Percentiles rank a stretch among this genome's conserved stretches.
Conservation (phyloP, 64 coral and sea anemone genomes). For the Stichodactyla mertensii region DNA sequence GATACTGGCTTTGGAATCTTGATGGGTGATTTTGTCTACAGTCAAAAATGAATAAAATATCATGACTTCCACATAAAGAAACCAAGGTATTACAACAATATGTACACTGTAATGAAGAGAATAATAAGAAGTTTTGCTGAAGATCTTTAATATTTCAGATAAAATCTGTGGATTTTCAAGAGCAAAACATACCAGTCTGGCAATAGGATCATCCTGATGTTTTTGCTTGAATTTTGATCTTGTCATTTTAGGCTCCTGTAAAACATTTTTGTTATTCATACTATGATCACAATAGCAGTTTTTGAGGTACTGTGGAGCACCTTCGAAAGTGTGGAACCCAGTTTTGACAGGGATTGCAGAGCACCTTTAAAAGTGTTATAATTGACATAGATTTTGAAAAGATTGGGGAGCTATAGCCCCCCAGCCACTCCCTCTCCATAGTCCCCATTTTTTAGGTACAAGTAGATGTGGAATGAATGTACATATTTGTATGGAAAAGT, state of each 20-base stretch:
- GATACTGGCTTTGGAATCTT: constrained; percentile 1
- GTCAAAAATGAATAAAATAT: not conserved
- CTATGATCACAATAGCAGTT: too few species aligned
- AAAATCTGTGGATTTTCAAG: not conserved
- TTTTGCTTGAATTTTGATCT: constrained; percentile 75
- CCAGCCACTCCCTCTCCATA: too few species aligned
- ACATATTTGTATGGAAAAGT: too few species aligned
- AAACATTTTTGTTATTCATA: not conserved
- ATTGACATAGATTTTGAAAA: too few species aligned
- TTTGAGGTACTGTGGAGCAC: too few species aligned
- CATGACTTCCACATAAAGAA: not conserved
- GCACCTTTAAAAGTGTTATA: too few species aligned
- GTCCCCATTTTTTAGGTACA: too few species aligned
- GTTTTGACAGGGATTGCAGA: too few species aligned
- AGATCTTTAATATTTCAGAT: too few species aligned
- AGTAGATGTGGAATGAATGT: too few species aligned
- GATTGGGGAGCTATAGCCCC: too few species aligned
- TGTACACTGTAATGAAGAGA: not conserved
- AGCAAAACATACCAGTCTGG: constrained; percentile 44
- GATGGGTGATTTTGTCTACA: constrained; percentile 30
- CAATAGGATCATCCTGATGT: constrained; percentile 76
- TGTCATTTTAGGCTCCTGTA: constrained; percentile 88
- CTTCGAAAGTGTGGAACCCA: too few species aligned
- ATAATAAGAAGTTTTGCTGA: not conserved
- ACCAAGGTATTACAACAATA: not conserved